A percentile compares a stretch with the other conserved stretches of the same genome.
These are phyloP conservation scores for Harpagoxenus sublaevis DNA, from an alignment of 2,888 invertebrate species.

Conservation along the genomic window DNA sequence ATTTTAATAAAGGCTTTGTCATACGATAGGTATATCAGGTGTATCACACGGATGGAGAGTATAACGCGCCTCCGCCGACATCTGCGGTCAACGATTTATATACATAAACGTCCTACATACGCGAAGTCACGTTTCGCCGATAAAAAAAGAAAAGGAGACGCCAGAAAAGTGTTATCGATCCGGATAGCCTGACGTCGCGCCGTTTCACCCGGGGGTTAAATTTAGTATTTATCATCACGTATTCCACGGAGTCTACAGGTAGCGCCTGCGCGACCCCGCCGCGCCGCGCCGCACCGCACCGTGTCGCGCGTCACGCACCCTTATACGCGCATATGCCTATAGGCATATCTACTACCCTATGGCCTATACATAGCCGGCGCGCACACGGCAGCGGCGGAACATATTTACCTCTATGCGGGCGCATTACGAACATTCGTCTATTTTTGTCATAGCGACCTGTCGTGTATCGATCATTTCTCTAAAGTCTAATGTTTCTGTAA, in stretches of 20 bases:
- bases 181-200: slow-evolving; percentile 60
- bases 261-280: slow-evolving; percentile 68
- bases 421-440: slow-evolving; percentile 52
- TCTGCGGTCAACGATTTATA: slow-evolving; percentile 56
- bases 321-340: slow-evolving; percentile 20
- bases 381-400: slow-evolving; percentile 10
- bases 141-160: slow-evolving; percentile 57
- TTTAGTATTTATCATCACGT: slow-evolving; percentile 70
- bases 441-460: slow-evolving; percentile 50
- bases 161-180: slow-evolving; percentile 70
- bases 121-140: slow-evolving; percentile 45
- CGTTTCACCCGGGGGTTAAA: slow-evolving; percentile 71
- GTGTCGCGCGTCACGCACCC: slow-evolving; percentile 39
- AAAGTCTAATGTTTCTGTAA: slow-evolving; percentile 48
- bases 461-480: slow-evolving; percentile 49
- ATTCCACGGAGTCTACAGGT: slow-evolving; percentile 72
- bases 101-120: slow-evolving; percentile 43
- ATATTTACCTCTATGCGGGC: slow-evolving; percentile 42
- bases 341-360: background rate
- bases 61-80: slow-evolving; percentile 37
- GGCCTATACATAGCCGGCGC: slow-evolving; percentile 19
- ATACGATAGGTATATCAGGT: slow-evolving; percentile 24
- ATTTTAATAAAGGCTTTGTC: slow-evolving; percentile 41
- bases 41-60: slow-evolving; percentile 5
- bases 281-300: slow-evolving; percentile 7